These are phyloP conservation scores for Porites lutea DNA, from an alignment of 64 coral and sea anemone genomes.

Conservation along the genomic window DNA sequence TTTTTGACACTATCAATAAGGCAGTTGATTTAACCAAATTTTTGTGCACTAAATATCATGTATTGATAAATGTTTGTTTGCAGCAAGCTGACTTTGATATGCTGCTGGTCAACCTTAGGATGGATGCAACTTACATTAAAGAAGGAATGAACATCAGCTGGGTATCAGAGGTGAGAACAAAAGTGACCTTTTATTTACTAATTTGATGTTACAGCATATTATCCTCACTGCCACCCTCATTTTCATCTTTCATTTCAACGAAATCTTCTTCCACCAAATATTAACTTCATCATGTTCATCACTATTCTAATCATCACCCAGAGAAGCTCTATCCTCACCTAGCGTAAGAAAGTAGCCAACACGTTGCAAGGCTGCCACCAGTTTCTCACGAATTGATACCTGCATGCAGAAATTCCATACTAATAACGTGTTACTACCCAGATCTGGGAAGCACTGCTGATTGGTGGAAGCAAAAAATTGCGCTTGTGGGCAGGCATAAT, in stretches of 20 bases:
- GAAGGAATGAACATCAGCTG: slow-evolving; percentile 95
- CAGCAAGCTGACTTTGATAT: slow-evolving; percentile 99
- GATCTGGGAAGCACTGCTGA: no score
- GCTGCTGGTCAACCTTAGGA: slow-evolving; percentile 93
- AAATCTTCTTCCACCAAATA: not conserved
- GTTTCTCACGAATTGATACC: no score
- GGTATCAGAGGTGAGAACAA: slow-evolving; percentile 77
- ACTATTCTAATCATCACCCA: no score
- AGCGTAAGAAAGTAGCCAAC: no score
- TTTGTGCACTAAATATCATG: not conserved
- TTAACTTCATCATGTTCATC: no score
- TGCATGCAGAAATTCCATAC: no score
- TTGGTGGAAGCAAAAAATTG: no score
- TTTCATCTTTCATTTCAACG: not conserved
- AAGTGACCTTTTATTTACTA: no score
- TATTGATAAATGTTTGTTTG: not conserved
- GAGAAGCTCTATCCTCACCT: no score
- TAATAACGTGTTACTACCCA: no score
- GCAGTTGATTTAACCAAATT: not conserved
- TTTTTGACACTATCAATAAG: not conserved
- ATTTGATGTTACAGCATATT: not conserved
- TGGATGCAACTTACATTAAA: slow-evolving; percentile 93
- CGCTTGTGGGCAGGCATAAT: no score
- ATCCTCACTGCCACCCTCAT: not conserved
- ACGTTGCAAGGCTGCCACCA: no score